Base-by-base conservation (phyloP, 2,888 invertebrate species). In the Dynastes maya region DNA sequence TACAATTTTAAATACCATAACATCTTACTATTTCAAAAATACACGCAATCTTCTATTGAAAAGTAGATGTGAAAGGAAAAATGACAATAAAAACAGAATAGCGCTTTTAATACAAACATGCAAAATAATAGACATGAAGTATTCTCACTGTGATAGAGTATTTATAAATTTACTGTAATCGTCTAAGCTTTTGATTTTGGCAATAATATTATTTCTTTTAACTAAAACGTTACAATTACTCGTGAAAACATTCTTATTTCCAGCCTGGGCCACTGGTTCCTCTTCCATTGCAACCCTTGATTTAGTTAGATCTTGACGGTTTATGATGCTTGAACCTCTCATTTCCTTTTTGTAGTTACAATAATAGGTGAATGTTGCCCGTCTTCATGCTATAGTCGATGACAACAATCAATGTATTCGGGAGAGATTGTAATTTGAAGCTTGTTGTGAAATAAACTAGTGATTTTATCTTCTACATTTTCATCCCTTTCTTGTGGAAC, bases 371-470 rank as follows among this genome's bases (percentile, higher is more conserved):
- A 6, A 11, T 11, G 27, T 8, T 27, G 27, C 4, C 63, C 63
- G 22, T 27, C 29, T 27, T 13, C 32, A 11, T 27, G 11, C 22
- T 8, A 27, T 2, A 70, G 22, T 22, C 8, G 5, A n/a, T 70
- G 70, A n/a, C 70, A 70, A n/a, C 49, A 27, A 49, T 70, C 70
- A n/a, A 70, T 70, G 40, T 29, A 6, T 6, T 27, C 11, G 9
- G 6, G 0, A 6, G 8, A 9, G 8, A 70, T 49, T 2, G 0
- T 8, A 6, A 70, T 1, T n/a, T 49, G n/a, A 11, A 70, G 27
- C 29, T n/a, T 70, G 4, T 70, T 4, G 9, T 70, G 29, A 29
- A n/a, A 70, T 5, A 70, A 0, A 13, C 9, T 49, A n/a, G 49
- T 49, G 2, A 45, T n/a, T n/a, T 11, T 16, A 49, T 70, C 40